These are phyloP conservation scores for Abscondita cerata DNA, from an alignment of 2,888 invertebrate species.

Conservation along the genomic window DNA sequence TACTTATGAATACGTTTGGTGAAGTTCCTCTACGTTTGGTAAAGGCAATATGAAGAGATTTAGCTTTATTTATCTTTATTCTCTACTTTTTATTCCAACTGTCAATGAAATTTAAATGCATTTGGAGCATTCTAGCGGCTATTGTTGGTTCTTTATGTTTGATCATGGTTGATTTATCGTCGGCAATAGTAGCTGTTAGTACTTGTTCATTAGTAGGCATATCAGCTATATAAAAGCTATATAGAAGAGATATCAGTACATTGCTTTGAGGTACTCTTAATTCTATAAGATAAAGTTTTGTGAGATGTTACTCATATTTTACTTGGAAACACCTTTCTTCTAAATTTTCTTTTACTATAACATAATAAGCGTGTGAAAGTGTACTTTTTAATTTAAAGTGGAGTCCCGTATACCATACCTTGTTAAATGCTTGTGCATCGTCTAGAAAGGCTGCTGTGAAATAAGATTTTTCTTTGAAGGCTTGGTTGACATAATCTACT, in stretches of 20 bases:
- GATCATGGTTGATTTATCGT: conserved; percentile 19
- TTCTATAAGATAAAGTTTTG: conserved; percentile 21
- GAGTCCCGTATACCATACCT: background rate
- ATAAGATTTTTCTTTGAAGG: background rate
- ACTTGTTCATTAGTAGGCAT: conserved; percentile 32
- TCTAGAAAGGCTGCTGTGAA: background rate
- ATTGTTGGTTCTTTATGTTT: background rate
- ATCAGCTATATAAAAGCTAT: conserved; percentile 31
- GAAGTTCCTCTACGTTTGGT: conserved; percentile 26
- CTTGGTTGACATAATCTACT: conserved; percentile 10
- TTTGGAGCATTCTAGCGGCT: background rate
- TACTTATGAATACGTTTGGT: background rate
- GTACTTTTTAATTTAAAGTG: background rate
- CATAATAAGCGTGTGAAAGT: background rate
- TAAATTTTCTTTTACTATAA: background rate
- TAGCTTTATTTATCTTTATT: conserved; percentile 15
- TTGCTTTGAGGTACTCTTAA: conserved; percentile 40
- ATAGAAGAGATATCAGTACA: conserved; percentile 35
- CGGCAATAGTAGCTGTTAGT: conserved; percentile 24
- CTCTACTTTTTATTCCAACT: conserved; percentile 2
- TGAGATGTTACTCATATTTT: background rate
- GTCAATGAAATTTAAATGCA: background rate
- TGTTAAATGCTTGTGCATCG: background rate
- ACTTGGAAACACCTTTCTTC: too few species aligned
- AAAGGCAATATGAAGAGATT: conserved; percentile 18